These are phyloP conservation scores for Cotesia congregata DNA, from an alignment of 2,888 invertebrate species.

Conservation along the genomic window DNA sequence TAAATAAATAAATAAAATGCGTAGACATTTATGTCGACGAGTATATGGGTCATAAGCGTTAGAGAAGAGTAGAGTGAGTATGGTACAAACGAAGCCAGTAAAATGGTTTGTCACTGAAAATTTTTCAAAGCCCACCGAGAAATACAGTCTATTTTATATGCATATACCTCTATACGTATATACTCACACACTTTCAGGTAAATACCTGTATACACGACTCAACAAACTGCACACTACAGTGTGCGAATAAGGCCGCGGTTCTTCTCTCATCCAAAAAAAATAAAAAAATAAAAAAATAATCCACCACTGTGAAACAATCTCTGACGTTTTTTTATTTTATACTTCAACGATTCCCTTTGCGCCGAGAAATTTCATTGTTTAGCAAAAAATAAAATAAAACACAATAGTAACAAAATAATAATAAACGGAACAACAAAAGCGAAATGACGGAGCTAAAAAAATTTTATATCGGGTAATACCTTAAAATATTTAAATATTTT, in stretches of 20 bases:
- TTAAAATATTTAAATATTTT: neutral
- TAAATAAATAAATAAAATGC: conserved; percentile 10
- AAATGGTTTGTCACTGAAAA: conserved; percentile 40
- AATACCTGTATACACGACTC: neutral
- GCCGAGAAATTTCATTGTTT: neutral
- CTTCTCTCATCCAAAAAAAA: neutral
- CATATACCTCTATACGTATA: conserved; percentile 6
- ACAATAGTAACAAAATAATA: neutral
- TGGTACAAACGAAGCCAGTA: conserved; percentile 29
- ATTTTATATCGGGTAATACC: neutral
- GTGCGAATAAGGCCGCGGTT: neutral
- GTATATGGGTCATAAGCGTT: conserved; percentile 31
- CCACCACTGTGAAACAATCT: neutral
- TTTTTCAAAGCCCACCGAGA: conserved; percentile 28
- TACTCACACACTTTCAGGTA: neutral
- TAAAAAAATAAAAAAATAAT: neutral
- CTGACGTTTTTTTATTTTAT: neutral
- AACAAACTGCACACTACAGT: neutral
- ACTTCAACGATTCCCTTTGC: conserved; percentile 1
- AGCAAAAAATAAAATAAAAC: neutral
- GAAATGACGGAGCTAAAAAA: neutral
- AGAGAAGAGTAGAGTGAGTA: neutral
- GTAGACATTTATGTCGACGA: conserved; percentile 28
- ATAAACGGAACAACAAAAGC: neutral
- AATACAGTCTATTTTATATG: conserved; percentile 1